Percentiles rank a stretch among this genome's conserved stretches.
These are phyloP conservation scores for Nasonia longicornis DNA, from an alignment of 1,140 invertebrate genomes.

Conservation along the genomic window DNA sequence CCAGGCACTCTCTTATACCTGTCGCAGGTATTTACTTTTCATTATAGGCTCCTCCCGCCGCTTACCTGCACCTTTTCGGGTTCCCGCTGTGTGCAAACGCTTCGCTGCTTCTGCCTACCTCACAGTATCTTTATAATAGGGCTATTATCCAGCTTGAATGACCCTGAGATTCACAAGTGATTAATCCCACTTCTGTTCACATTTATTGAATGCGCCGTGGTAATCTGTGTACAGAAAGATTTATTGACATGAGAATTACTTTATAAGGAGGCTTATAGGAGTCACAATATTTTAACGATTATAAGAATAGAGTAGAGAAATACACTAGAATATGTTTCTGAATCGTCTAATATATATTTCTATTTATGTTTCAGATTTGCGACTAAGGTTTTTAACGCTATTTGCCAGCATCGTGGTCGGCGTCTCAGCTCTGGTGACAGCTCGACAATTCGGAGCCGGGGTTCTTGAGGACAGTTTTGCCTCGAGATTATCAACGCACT, in stretches of 20 bases:
- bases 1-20: neutral
- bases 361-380: constrained; percentile 78
- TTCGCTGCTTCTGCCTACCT: too few species aligned
- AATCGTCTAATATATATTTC: neutral
- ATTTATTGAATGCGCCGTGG: neutral
- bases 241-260: too few species aligned
- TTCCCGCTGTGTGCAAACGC: neutral
- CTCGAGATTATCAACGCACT: constrained; percentile 85
- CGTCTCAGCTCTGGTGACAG: constrained; percentile 83
- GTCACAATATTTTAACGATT: too few species aligned
- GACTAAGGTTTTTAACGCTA: constrained; percentile 90
- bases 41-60: neutral
- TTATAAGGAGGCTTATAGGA: too few species aligned
- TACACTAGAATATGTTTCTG: neutral
- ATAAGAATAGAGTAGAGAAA: too few species aligned
- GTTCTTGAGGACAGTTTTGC: constrained; percentile 95
- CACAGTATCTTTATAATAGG: too few species aligned
- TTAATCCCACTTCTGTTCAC: too few species aligned
- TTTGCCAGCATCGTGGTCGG: constrained; percentile 86
- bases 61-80: neutral
- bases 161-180: too few species aligned
- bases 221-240: neutral
- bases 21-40: neutral
- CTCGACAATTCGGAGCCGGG: constrained; percentile 87
- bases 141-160: neutral